phyloP scores from a whole-genome alignment of 1,140 invertebrate genomes.

The Brachionus asplanchnoidis region DNA sequence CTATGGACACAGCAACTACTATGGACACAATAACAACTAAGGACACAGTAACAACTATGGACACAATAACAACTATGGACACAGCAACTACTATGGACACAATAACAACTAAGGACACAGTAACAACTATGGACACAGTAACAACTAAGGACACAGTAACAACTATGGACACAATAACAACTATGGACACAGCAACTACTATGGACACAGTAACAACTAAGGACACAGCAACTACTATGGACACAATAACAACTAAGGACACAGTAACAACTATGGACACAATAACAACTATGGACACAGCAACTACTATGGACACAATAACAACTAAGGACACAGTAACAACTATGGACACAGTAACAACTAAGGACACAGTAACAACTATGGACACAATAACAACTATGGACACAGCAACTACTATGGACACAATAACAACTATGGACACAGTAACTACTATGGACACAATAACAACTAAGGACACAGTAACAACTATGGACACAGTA shows the following conservation, averaged over 20 bases:
- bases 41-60: background rate
- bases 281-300: background rate
- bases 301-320: background rate
- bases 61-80: background rate
- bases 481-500: background rate
- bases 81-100: background rate
- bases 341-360: background rate
- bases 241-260: background rate
- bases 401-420: background rate
- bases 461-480: background rate
- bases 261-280: background rate
- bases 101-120: background rate
- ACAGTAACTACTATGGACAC: background rate
- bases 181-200: background rate
- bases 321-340: background rate
- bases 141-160: background rate
- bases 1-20: background rate
- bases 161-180: background rate
- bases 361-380: background rate
- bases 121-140: background rate
- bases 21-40: background rate
- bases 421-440: background rate
- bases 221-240: background rate
- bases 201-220: background rate
- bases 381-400: background rate